A percentile compares a stretch with the other conserved stretches of the same genome.
phyloP scores from a whole-genome alignment of 2,797 vertebrate genomes.

The Enteromius mattozi region DNA sequence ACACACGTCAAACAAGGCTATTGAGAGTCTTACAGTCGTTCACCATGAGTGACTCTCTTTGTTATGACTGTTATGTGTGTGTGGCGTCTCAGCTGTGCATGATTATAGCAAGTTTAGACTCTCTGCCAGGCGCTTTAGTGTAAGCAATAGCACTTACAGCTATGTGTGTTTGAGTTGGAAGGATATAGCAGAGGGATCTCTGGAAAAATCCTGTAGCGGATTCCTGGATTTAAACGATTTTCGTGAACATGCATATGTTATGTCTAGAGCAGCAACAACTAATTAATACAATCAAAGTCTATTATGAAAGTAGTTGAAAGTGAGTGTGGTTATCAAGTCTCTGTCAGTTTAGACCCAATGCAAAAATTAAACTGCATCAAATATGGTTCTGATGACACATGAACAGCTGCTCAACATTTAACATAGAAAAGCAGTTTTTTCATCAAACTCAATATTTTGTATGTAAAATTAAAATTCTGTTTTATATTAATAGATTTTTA shows the following conservation, averaged over 20 bases:
- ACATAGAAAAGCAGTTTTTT: not conserved
- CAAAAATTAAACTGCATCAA: not conserved
- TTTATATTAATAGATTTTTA: too few species aligned
- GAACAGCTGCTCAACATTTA: not conserved
- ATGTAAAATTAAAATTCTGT: too few species aligned
- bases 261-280: not conserved
- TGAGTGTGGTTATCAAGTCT: not conserved
- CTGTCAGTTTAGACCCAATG: not conserved
- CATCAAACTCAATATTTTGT: too few species aligned
- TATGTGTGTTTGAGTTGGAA: slow-evolving; percentile 16
- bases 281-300: not conserved
- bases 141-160: slow-evolving; percentile 24
- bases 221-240: not conserved
- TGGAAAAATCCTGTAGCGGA: slow-evolving; percentile 26
- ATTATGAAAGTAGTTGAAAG: not conserved
- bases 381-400: too few species aligned
- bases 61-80: slow-evolving; percentile 27
- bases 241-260: slow-evolving; percentile 13
- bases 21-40: slow-evolving; percentile 25
- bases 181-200: not conserved
- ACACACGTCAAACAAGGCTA: slow-evolving; percentile 30
- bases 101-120: slow-evolving; percentile 39
- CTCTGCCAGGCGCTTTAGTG: slow-evolving; percentile 37
- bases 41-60: slow-evolving; percentile 40
- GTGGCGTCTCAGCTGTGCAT: slow-evolving; percentile 41